Conservation (phyloP, 2,797 vertebrate genomes). For the Gadopsis bispinosus region DNA sequence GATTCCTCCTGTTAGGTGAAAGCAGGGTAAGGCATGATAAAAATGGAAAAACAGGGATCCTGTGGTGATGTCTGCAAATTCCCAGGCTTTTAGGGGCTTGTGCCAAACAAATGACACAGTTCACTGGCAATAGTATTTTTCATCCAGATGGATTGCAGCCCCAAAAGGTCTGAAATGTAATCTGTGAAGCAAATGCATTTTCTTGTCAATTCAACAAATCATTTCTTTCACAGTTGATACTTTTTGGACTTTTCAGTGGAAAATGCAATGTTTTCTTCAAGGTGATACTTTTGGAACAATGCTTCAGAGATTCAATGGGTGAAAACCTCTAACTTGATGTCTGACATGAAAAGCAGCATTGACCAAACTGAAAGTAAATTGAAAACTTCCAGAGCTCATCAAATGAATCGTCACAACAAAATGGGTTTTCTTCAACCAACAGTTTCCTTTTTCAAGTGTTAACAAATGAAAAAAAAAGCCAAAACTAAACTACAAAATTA, state of each 20-base stretch:
- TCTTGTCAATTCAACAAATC: slow-evolving; percentile 35
- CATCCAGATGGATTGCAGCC: slow-evolving; percentile 68
- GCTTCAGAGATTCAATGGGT: slow-evolving; percentile 84
- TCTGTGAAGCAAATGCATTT: slow-evolving; percentile 85
- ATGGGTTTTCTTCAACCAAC: slow-evolving; percentile 61
- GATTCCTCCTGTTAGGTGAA: slow-evolving; percentile 87
- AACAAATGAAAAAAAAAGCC: slow-evolving; percentile 27
- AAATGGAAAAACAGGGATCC: slow-evolving; percentile 81
- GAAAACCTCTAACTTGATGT: slow-evolving; percentile 73
- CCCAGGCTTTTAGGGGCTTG: slow-evolving; percentile 82
- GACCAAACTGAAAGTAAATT: slow-evolving; percentile 66
- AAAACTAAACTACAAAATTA: slow-evolving; percentile 38
- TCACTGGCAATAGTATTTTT: slow-evolving; percentile 54
- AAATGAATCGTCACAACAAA: slow-evolving; percentile 69
- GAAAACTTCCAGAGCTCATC: slow-evolving; percentile 63
- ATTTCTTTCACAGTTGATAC: neutral
- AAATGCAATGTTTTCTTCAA: slow-evolving; percentile 28
- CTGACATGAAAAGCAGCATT: slow-evolving; percentile 82
- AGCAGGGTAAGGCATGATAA: slow-evolving; percentile 84
- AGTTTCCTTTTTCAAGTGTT: slow-evolving; percentile 35
- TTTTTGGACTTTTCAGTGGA: slow-evolving; percentile 24
- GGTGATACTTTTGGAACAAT: slow-evolving; percentile 69
- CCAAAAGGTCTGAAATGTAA: slow-evolving; percentile 79
- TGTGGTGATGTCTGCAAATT: slow-evolving; percentile 78
- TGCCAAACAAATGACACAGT: slow-evolving; percentile 57